Conservation (phyloP, 2,888 invertebrate genomes). For the Hesperia comma region DNA sequence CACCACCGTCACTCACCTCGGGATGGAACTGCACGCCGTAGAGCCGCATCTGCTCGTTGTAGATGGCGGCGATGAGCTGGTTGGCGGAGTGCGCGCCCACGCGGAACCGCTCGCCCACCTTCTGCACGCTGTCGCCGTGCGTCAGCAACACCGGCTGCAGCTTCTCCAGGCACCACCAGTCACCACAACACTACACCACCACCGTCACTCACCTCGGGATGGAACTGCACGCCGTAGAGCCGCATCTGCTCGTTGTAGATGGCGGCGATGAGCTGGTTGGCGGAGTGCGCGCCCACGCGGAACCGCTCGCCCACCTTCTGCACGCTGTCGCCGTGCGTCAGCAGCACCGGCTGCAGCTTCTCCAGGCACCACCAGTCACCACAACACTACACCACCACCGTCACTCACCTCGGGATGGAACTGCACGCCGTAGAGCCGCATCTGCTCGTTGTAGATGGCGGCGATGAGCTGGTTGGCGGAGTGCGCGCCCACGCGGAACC, state of each 20-base stretch:
- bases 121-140: slow-evolving; percentile 97
- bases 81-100: slow-evolving; percentile 92
- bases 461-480: slow-evolving; percentile 91
- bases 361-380: too few species aligned
- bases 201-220: slow-evolving; percentile 99
- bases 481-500: slow-evolving; percentile 93
- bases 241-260: slow-evolving; percentile 95
- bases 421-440: slow-evolving; percentile 97
- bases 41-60: slow-evolving; percentile 93
- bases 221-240: slow-evolving; percentile 98
- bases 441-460: slow-evolving; percentile 95
- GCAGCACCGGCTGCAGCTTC: too few species aligned
- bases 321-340: slow-evolving; percentile 97
- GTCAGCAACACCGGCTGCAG: too few species aligned
- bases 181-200: too few species aligned
- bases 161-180: too few species aligned
- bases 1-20: too few species aligned
- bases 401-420: slow-evolving; percentile 99
- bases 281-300: slow-evolving; percentile 92
- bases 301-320: slow-evolving; percentile 95
- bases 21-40: slow-evolving; percentile 99
- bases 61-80: slow-evolving; percentile 93
- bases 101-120: slow-evolving; percentile 94
- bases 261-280: slow-evolving; percentile 91
- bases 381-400: too few species aligned